These are phyloP conservation scores for Drosophila ironensis DNA, from an alignment of 1,140 invertebrate genomes.

Conservation along the genomic window DNA sequence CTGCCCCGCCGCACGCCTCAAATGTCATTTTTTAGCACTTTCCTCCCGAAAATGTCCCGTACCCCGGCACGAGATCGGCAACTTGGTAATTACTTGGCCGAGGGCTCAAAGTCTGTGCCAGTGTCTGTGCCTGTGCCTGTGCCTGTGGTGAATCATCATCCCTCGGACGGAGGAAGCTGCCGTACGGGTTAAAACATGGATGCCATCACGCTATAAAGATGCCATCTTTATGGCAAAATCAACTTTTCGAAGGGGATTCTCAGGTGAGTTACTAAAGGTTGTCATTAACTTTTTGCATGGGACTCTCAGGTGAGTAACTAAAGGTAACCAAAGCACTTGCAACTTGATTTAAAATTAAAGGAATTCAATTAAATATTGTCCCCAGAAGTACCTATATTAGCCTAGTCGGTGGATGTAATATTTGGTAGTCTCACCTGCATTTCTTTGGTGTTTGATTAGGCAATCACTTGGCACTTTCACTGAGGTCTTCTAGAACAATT, in stretches of 20 bases:
- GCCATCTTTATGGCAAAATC: too few relatives aligned
- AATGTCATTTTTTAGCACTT: constrained; percentile 24
- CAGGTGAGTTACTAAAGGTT: too few relatives aligned
- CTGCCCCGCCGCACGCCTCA: constrained; percentile 7
- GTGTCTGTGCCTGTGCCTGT: not conserved
- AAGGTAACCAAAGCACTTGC: not conserved
- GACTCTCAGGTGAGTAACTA: not conserved
- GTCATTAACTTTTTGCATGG: too few relatives aligned
- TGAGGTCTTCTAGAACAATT: not conserved
- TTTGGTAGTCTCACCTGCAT: constrained; percentile 37
- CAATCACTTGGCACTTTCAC: constrained; percentile 37
- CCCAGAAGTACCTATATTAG: not conserved
- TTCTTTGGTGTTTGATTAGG: not conserved
- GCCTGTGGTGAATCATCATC: constrained; percentile 28
- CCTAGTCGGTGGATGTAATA: not conserved
- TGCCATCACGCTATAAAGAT: not conserved
- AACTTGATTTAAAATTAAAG: too few relatives aligned
- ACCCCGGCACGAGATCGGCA: constrained; percentile 23
- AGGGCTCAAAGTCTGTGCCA: constrained; percentile 12
- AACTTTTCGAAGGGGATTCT: too few relatives aligned
- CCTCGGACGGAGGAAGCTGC: constrained; percentile 1
- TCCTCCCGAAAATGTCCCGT: constrained; percentile 19
- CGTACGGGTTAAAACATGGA: not conserved
- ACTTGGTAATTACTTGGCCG: not conserved
- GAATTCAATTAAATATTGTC: not conserved